Percentiles rank a stretch among this genome's conserved stretches.
Conservation (phyloP, 2,113 vertebrate genomes). For the Epinephelus lanceolatus region DNA sequence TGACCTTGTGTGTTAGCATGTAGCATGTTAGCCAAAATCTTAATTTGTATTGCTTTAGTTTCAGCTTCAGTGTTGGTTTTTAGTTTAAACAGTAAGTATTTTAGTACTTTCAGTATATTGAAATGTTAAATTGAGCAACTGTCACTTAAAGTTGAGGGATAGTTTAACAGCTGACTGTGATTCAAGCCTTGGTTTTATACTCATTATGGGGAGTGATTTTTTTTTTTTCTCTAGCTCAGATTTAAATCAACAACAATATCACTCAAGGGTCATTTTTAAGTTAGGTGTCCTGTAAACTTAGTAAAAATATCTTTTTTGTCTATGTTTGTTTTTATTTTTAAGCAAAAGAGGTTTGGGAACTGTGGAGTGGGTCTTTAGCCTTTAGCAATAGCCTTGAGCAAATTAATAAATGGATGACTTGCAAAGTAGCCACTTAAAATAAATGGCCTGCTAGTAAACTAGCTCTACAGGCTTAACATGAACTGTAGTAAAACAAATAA, state of each 20-base stretch:
- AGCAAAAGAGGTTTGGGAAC: conserved; percentile 1
- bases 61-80: not conserved
- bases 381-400: conserved; percentile 16
- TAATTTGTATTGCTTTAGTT: not conserved
- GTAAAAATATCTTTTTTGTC: not conserved
- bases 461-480: not conserved
- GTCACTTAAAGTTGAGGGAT: not conserved
- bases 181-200: not conserved
- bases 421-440: conserved; percentile 12
- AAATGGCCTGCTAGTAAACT: not conserved
- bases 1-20: not conserved
- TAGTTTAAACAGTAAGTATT: not conserved
- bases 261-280: no score
- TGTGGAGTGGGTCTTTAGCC: not conserved
- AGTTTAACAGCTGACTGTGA: not conserved
- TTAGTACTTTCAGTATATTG: not conserved
- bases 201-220: not conserved
- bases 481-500: not conserved
- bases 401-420: conserved; percentile 27
- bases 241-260: not conserved
- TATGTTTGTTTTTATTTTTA: conserved; percentile 2
- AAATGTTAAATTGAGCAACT: not conserved
- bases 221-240: not conserved
- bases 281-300: not conserved
- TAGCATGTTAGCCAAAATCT: not conserved